A percentile compares a stretch with the other conserved stretches of the same genome.
Conservation (phyloP, 2,113 vertebrate species). For the Oreotrochilus melanogaster region DNA sequence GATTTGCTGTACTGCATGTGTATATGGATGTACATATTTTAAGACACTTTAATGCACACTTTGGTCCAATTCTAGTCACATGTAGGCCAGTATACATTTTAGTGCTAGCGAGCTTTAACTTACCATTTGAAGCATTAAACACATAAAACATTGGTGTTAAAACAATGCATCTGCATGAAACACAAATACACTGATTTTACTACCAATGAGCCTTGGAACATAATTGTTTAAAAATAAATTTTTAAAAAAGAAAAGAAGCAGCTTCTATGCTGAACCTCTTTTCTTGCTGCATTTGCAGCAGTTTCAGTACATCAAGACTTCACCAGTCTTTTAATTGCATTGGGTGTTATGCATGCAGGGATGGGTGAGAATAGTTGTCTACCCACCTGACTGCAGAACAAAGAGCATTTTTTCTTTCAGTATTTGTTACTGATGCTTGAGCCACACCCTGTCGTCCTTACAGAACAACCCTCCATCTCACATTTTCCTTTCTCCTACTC, state of each 20-base stretch:
- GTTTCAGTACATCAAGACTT: background rate
- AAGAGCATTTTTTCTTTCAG: slow-evolving; percentile 57
- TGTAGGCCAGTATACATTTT: background rate
- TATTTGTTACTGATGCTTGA: slow-evolving; percentile 28
- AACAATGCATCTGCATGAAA: background rate
- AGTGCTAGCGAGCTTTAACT: background rate
- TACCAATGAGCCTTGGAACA: background rate
- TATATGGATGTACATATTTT: background rate
- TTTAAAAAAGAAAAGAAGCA: background rate
- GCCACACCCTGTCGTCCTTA: slow-evolving; percentile 22
- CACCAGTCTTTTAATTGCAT: background rate
- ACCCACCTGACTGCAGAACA: slow-evolving; percentile 47
- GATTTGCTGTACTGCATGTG: accelerated
- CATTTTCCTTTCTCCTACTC: background rate
- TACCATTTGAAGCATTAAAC: background rate
- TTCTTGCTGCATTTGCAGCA: background rate
- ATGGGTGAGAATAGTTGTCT: slow-evolving; percentile 47
- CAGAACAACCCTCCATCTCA: background rate
- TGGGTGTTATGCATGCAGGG: slow-evolving; percentile 19
- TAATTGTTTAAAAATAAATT: background rate
- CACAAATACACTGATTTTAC: background rate
- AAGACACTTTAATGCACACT: background rate
- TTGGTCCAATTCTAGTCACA: background rate
- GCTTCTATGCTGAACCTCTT: background rate
- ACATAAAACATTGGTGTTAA: background rate